These are phyloP conservation scores for Myotis planiceps DNA, from an alignment of 2,797 vertebrate species.

Conservation along the genomic window DNA sequence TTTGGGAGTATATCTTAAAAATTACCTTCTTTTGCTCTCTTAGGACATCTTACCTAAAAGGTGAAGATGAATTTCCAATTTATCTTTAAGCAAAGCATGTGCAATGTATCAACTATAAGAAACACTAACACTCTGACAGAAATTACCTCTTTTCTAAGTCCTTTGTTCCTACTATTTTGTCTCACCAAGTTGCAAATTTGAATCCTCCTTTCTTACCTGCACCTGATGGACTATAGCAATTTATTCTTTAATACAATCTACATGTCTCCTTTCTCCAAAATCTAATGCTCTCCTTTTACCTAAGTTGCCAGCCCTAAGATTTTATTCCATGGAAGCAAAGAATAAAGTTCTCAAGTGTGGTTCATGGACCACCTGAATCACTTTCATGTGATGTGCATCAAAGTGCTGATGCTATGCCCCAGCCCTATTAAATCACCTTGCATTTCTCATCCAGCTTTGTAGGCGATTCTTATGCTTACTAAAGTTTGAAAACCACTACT, in stretches of 20 bases:
- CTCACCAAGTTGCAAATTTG: background rate
- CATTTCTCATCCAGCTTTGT: background rate
- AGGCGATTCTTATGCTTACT: background rate
- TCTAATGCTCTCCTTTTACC: background rate
- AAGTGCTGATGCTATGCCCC: background rate
- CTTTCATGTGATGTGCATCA: background rate
- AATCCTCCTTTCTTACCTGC: background rate
- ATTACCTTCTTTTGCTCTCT: background rate
- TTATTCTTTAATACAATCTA: background rate
- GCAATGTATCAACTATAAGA: background rate
- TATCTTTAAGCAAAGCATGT: background rate
- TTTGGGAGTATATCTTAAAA: background rate
- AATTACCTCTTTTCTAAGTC: background rate
- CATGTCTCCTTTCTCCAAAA: background rate
- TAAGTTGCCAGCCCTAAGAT: background rate
- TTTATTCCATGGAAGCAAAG: slow-evolving; percentile 12
- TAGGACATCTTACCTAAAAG: background rate
- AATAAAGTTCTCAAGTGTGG: background rate
- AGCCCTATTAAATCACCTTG: background rate
- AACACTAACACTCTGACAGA: background rate
- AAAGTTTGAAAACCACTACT: background rate
- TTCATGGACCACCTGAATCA: background rate
- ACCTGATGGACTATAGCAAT: background rate
- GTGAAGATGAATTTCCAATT: background rate
- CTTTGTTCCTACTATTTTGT: slow-evolving; percentile 8